These are phyloP conservation scores for Emberiza fucata DNA, from an alignment of 2,113 vertebrate species.

Conservation along the genomic window DNA sequence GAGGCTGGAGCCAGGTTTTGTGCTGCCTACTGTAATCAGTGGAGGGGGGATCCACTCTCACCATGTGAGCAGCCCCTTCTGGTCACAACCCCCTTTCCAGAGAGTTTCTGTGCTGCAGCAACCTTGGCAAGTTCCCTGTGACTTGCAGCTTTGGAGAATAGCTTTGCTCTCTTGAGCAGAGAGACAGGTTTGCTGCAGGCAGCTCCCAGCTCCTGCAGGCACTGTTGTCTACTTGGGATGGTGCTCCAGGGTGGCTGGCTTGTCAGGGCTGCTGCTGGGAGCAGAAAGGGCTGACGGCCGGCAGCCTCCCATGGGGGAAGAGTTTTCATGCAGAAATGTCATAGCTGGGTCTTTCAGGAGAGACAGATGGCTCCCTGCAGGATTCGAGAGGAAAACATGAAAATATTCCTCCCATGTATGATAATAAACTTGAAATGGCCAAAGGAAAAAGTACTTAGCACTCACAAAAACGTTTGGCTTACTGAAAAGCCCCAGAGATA, in stretches of 20 bases:
- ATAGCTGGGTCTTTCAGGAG: neutral
- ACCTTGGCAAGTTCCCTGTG: neutral
- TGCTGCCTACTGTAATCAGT: neutral
- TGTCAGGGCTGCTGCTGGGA: neutral
- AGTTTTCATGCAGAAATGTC: neutral
- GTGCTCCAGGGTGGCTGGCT: fast-evolving
- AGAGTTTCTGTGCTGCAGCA: neutral
- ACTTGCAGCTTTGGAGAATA: neutral
- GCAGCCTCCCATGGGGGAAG: neutral
- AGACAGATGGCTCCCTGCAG: slow-evolving; percentile 3
- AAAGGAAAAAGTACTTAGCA: slow-evolving; percentile 36
- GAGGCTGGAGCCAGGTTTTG: neutral
- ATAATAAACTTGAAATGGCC: neutral
- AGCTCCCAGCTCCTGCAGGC: fast-evolving
- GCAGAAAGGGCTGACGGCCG: fast-evolving
- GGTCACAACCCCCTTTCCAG: neutral
- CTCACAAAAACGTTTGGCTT: neutral
- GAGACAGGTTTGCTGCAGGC: neutral
- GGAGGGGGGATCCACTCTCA: fast-evolving
- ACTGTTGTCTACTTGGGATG: fast-evolving
- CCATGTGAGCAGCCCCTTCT: fast-evolving
- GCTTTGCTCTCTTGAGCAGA: neutral
- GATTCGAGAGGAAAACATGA: neutral
- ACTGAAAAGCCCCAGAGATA: slow-evolving; percentile 1
- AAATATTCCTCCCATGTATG: neutral